phyloP scores from a whole-genome alignment of 2,113 vertebrate genomes.

The Cranoglanis bouderius region DNA sequence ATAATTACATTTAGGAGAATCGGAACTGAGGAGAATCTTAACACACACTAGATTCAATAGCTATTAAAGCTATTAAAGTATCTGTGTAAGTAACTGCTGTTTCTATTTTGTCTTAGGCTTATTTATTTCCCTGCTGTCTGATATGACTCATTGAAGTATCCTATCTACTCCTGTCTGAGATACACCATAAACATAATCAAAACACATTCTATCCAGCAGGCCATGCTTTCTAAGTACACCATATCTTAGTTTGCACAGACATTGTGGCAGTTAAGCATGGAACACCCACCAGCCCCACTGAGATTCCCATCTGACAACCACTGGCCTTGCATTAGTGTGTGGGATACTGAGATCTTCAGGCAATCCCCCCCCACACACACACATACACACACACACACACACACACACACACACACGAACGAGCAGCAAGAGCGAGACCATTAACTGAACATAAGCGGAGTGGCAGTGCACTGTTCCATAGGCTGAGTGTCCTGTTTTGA shows the following conservation, averaged over 20 bases:
- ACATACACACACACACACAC: conserved; percentile 35
- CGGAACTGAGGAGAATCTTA: conserved; percentile 51
- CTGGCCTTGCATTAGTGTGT: background rate
- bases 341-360: conserved; percentile 35
- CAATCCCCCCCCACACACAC: background rate
- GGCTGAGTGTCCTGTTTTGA: conserved; percentile 46
- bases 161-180: background rate
- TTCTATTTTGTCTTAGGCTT: background rate
- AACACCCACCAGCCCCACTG: conserved; percentile 23
- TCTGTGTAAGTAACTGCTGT: background rate
- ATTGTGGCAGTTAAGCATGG: conserved; percentile 23
- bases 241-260: background rate
- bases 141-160: background rate
- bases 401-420: conserved; percentile 13
- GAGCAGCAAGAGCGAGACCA: conserved; percentile 34
- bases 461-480: conserved; percentile 42
- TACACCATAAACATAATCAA: conserved; percentile 18
- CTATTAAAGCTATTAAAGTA: conserved; percentile 62
- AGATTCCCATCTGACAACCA: conserved; percentile 19
- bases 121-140: background rate
- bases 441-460: conserved; percentile 36
- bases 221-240: conserved; percentile 17
- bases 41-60: conserved; percentile 62
- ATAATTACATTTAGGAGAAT: conserved; percentile 57
- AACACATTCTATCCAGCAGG: conserved; percentile 12